phyloP scores from a whole-genome alignment of 2,113 vertebrate genomes.

The Chaetops frenatus region DNA sequence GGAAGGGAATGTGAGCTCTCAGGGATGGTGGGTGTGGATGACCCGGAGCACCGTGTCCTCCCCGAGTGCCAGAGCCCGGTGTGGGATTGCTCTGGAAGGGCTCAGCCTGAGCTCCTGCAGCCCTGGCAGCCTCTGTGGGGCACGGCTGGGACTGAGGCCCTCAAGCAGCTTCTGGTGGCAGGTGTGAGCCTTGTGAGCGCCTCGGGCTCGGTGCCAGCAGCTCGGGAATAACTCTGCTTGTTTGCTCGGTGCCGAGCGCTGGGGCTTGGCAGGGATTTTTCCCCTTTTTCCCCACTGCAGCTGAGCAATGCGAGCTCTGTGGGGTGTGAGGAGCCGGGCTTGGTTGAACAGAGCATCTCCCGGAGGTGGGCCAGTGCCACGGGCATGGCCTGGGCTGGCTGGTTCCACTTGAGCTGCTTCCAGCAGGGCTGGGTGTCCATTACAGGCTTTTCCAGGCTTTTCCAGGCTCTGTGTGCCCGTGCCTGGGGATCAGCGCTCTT shows the following conservation, averaged over 20 bases:
- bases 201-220: not conserved
- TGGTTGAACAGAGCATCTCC: not conserved
- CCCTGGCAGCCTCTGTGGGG: not conserved
- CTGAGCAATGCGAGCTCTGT: not conserved
- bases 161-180: not conserved
- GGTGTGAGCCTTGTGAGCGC: not conserved
- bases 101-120: not conserved
- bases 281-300: not conserved
- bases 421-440: not conserved
- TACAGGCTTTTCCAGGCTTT: not conserved
- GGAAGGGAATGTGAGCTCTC: not conserved
- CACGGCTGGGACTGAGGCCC: not conserved
- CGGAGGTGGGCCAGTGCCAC: not conserved
- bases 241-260: not conserved
- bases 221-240: not conserved
- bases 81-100: not conserved
- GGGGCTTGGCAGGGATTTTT: not conserved
- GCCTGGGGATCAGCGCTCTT: constrained; percentile 29
- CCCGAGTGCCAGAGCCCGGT: not conserved
- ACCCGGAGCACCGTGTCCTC: not conserved
- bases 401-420: not conserved
- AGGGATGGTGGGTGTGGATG: fast-evolving
- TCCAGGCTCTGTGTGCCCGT: not conserved
- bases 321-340: not conserved
- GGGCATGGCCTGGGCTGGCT: not conserved